These are phyloP conservation scores for Potamarius usumacintae DNA, from an alignment of 2,113 vertebrate species.

Conservation along the genomic window DNA sequence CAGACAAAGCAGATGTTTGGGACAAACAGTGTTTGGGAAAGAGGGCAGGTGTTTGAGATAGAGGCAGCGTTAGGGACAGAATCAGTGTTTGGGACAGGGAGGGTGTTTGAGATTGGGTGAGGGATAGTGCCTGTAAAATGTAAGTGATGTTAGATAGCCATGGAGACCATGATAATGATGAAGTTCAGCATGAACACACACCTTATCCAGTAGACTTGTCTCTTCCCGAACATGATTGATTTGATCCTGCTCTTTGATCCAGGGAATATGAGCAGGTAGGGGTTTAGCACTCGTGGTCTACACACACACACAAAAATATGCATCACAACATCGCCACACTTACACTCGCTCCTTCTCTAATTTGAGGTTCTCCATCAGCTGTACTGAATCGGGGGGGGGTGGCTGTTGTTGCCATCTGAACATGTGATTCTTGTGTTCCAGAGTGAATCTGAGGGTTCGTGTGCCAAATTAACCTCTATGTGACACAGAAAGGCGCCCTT, in stretches of 20 bases:
- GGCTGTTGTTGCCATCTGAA: background rate
- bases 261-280: slow-evolving; percentile 65
- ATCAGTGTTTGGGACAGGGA: too few species aligned
- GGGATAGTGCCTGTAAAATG: too few species aligned
- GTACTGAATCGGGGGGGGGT: background rate
- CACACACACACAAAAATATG: slow-evolving; percentile 6
- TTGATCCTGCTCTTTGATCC: slow-evolving; percentile 67
- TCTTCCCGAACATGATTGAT: slow-evolving; percentile 61
- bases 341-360: background rate
- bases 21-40: background rate
- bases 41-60: too few species aligned
- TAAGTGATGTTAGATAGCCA: background rate
- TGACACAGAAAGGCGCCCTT: background rate
- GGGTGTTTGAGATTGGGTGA: too few species aligned
- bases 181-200: slow-evolving; percentile 38
- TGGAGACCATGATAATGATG: background rate
- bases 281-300: slow-evolving; percentile 58
- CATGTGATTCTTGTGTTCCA: background rate
- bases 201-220: slow-evolving; percentile 65
- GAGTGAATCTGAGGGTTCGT: background rate
- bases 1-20: background rate
- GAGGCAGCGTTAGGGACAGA: too few species aligned
- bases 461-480: background rate
- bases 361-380: background rate
- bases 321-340: background rate